Evolutionary conservation across 92 coral and sea anemone species (phyloP), one percentile per base, ranked within the genome.

Genomic region (Porites divaricata): DNA sequence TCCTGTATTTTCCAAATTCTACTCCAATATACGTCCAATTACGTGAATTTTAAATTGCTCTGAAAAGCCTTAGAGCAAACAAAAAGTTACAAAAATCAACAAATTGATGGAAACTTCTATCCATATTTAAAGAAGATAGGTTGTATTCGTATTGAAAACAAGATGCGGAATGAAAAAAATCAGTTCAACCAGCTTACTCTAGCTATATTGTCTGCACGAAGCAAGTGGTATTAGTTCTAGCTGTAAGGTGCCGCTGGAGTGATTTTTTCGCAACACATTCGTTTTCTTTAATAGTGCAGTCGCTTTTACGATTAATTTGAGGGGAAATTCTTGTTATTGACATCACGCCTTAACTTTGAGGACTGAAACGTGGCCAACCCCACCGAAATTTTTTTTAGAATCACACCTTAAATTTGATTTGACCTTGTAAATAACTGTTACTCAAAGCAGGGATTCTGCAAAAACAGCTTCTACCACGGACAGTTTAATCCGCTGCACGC

Each of bases 51-150:
- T 41, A 58, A 16, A 82, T 72, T n/a, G 65, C 66, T 67, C 54
- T 28, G 53, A 26, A 80, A 69, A 48, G 65, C 54, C 52, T 4
- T 19, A 17, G 56, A 50, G 26, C 26, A 80, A 80, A 80, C 85
- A 80, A 69, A 80, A 70, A 61, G 28, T 57, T 69, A 58, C 48
- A 82, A 82, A 63, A 82, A 50, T 63, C 75, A 82, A 82, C 86
- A 72, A 16, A 21, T 15, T 2, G 48, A 72, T 14, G 63, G 49
- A 82, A 59, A 24, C 72, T 62, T 45, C 26, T 72, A 48, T 59
- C 72, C 53, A 82, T 19, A 8, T 20, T 63, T 22, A 61, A 73
- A 59, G 26, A 68, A n/a, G 71, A 56, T 58, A 63, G 71, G 57
- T 8, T 11, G 23, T 19, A 28, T 28, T 69, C 41, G 35, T 25